A percentile compares a stretch with the other conserved stretches of the same genome.
Evolutionary conservation across 2,888 invertebrate species (phyloP).

Genomic region (Sturmia bella): DNA sequence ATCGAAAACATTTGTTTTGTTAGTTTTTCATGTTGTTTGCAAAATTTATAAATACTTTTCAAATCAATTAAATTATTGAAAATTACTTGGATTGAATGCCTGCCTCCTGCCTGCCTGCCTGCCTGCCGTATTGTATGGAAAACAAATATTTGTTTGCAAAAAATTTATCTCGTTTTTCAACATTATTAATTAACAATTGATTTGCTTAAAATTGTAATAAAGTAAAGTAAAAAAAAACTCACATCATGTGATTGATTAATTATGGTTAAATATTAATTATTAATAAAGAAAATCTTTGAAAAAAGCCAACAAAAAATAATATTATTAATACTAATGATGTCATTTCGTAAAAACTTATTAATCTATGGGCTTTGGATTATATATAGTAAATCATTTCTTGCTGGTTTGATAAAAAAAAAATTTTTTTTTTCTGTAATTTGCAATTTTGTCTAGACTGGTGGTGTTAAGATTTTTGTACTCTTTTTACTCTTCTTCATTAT

Average conservation of each 20-base stretch:
- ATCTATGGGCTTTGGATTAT: constrained; percentile 37
- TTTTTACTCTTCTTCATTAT: constrained; percentile 32
- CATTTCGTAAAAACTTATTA: constrained; percentile 41
- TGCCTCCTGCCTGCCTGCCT: no score
- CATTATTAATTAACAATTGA: constrained; percentile 48
- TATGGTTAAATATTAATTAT: constrained; percentile 54
- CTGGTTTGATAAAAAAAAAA: constrained; percentile 1
- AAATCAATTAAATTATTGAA: constrained; percentile 67
- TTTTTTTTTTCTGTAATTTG: constrained; percentile 6
- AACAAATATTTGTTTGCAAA: constrained; percentile 48
- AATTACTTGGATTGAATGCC: constrained; percentile 54
- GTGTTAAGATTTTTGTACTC: constrained; percentile 40
- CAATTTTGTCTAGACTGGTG: constrained; percentile 55
- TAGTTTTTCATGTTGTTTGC: constrained; percentile 30
- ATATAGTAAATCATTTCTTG: constrained; percentile 41
- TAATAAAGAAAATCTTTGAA: background rate
- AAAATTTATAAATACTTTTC: background rate
- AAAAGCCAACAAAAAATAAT: constrained; percentile 4
- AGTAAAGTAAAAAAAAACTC: constrained; percentile 9
- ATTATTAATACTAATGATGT: constrained; percentile 58
- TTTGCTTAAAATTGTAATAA: constrained; percentile 30
- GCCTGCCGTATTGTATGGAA: constrained; percentile 21
- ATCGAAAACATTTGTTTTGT: background rate
- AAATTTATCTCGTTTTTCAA: constrained; percentile 38
- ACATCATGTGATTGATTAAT: constrained; percentile 60